Evolutionary conservation across 1,140 invertebrate species (phyloP), one percentile per base, ranked within the genome.

Genomic region (Stegodyphus mimosarum): DNA sequence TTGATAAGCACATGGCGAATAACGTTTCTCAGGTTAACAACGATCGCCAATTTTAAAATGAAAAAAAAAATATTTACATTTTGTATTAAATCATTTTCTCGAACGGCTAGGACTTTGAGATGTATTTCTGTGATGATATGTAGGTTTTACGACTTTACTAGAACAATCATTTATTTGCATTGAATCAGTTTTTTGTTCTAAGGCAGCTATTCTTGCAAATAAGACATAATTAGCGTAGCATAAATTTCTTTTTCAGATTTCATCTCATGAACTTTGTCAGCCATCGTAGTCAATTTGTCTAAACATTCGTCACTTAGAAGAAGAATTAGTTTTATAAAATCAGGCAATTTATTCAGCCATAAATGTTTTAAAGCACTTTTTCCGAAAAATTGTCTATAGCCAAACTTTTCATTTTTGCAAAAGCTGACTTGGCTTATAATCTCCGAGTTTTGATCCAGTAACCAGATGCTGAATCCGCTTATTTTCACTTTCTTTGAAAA

Each of bases 401-500:
- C 6, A 67, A 2, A 7, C 17, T 15, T 17, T 49, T 71, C 11
- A n/a, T n/a, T 51, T 9, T 0, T 17, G 11, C 7, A 6, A 51
- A 11, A 50, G 49, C 6, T 71, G 69, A 10, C 33, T 17, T 71
- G 11, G 49, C 17, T 71, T 71, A 10, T 9, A 50, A 50, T 50
- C 33, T 5, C 11, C 33, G 11, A 50, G n/a, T 51, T 71, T 11
- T 51, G 50, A 51, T 71, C 48, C 33, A 50, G 33, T 50, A 5
- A 71, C 6, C 9, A 71, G 5, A 13, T 3, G 33, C 49, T 71
- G 11, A 71, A 71, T 71, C 2, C 69, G 33, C 17, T 71, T 50
- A 50, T 49, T 71, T 71, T 71, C 69, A 71, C 69, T 71, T 50
- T 71, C 33, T 51, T 71, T 71, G 49, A 71, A 71, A 71, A 17